Percentiles rank a stretch among this genome's conserved stretches.
Evolutionary conservation across 2,113 vertebrate genomes (phyloP).

Genomic region (Megaleporinus macrocephalus): DNA sequence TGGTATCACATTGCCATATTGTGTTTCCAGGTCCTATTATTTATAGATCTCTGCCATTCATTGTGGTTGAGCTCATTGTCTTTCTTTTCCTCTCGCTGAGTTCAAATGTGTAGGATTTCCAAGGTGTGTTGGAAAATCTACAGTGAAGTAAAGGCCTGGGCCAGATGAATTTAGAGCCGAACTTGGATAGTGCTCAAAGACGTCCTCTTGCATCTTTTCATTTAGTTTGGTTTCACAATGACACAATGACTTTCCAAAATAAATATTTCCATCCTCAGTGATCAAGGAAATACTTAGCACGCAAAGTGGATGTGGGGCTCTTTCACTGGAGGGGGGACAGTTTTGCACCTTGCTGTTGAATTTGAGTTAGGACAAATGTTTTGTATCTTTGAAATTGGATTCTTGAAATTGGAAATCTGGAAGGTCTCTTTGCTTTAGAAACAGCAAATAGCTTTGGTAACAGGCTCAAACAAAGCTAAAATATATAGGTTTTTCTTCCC

Average conservation of each 20-base stretch:
- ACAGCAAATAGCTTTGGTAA: not conserved
- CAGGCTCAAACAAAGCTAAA: not conserved
- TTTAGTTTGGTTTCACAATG: slow-evolving; percentile 40
- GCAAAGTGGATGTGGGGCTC: slow-evolving; percentile 22
- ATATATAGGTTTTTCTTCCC: not conserved
- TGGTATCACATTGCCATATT: slow-evolving; percentile 15
- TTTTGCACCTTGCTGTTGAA: not conserved
- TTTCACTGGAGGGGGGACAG: not conserved
- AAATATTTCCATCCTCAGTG: slow-evolving; percentile 32
- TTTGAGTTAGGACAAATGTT: slow-evolving; percentile 20
- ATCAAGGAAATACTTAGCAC: slow-evolving; percentile 39
- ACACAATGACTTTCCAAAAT: slow-evolving; percentile 39
- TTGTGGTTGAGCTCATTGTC: slow-evolving; percentile 21
- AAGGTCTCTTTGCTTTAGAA: not conserved
- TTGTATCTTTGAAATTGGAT: not conserved
- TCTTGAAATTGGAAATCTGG: not conserved
- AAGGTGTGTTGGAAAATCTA: slow-evolving; percentile 15
- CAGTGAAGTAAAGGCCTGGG: slow-evolving; percentile 2
- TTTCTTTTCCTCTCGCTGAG: not conserved
- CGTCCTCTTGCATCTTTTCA: slow-evolving; percentile 30
- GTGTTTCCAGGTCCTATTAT: slow-evolving; percentile 3
- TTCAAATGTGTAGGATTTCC: slow-evolving; percentile 17
- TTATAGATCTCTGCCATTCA: slow-evolving; percentile 8
- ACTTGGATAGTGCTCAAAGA: slow-evolving; percentile 26
- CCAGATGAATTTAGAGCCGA: not conserved